Evolutionary conservation across 2,888 invertebrate genomes (phyloP).

Genomic region (Orthosia cruda): DNA sequence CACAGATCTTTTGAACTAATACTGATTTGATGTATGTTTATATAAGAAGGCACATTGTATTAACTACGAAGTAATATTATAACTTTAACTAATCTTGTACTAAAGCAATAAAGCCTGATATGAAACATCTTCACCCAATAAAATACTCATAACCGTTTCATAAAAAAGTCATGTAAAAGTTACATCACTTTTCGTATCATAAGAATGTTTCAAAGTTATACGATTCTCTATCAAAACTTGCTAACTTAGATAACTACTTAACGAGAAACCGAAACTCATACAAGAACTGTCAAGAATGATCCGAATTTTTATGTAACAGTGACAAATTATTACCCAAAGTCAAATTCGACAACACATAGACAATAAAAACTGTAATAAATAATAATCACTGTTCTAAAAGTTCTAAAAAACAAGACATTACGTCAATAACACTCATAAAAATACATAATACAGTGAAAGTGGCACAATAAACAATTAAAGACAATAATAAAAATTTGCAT

Average conservation of each 20-base stretch:
- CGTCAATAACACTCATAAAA: constrained; percentile 43
- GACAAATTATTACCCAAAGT: constrained; percentile 30
- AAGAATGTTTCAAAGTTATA: constrained; percentile 47
- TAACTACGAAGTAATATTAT: background rate
- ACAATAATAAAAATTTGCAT: constrained; percentile 61
- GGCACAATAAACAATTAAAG: constrained; percentile 50
- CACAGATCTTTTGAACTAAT: too few relatives aligned
- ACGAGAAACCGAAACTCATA: constrained; percentile 35
- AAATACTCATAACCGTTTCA: constrained; percentile 41
- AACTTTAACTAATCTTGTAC: background rate
- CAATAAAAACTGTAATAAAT: constrained; percentile 30
- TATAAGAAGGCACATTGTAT: too few relatives aligned
- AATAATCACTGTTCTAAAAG: constrained; percentile 10
- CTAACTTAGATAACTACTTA: constrained; percentile 50
- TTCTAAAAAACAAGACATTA: constrained; percentile 19
- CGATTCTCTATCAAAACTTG: constrained; percentile 52
- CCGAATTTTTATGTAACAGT: constrained; percentile 38
- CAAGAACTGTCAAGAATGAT: constrained; percentile 27
- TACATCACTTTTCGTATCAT: constrained; percentile 46
- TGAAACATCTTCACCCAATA: constrained; percentile 18
- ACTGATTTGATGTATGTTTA: background rate
- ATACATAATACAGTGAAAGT: constrained; percentile 48
- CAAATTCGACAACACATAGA: constrained; percentile 14
- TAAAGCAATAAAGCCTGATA: background rate
- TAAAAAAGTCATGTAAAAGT: constrained; percentile 46